Base-by-base conservation (phyloP, 2,113 vertebrate genomes). In the Megaceryle torquata region DNA sequence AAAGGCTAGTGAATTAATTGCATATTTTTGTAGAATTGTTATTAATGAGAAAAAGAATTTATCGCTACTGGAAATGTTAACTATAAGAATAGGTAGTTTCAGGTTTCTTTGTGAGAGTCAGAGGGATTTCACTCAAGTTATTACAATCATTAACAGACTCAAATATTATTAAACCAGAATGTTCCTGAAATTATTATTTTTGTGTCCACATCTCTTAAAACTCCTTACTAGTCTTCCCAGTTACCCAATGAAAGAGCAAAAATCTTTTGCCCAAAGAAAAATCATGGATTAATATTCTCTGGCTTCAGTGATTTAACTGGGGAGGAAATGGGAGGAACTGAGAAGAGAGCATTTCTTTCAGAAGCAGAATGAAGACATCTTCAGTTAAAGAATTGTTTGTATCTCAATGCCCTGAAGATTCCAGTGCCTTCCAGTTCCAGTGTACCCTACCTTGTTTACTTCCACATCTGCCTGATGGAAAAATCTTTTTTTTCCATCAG, bases 311-410 rank as follows among this genome's bases (percentile, higher is more conserved):
- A 68, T 71, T 76, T 86, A 33, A 60, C 15, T 3, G 2, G 6
- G 3, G 20, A 48, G 5, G 37, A 35, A 63, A 56, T 12, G 2
- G 8, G 13, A 75, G 5, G 4, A 15, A 71, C 7, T 0, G 1
- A 1, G 9, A 6, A 35, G 24, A 83, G 6, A 51, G 37, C 5
- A 17, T 57, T 72, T 48, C 1, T 88, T 86, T 75, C n/a, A 44
- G 75, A 83, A 44, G 29, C 7, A 90, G 35, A 88, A 53, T 15
- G 4, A 85, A 88, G 8, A 1, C 20, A 60, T 63, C n/a, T 68
- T 78, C 22, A 33, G 35, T 79, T 76, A 84, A 91, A 85, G 22
- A 82, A 68, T 53, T 18, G 1, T 44, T 76, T 68, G 31, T n/a
- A 1, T 41, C 17, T 76, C 35, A 72, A 86, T 60, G 2, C 13